Evolutionary conservation across 2,113 vertebrate genomes (phyloP), one percentile per base, ranked within the genome.

Genomic region (Bos javanicus): DNA sequence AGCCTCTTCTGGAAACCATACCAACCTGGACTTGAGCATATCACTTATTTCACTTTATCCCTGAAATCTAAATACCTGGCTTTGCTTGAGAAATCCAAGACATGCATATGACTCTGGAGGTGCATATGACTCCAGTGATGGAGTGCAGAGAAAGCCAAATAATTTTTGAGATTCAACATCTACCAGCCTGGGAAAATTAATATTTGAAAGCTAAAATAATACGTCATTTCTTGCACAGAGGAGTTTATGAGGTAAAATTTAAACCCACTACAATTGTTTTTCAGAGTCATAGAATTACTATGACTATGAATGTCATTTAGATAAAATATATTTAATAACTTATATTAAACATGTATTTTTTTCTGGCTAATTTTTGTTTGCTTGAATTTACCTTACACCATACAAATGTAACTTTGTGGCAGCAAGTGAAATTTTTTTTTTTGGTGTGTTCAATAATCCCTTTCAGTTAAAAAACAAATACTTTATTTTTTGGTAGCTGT

Each of bases 281-380:
- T 85, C 64, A 78, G 76, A 92, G 91, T 87, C 54, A 87, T 4
- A 91, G 59, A 59, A 91, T 87, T 95, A 91, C 74, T 95, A 21
- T 60, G 50, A 54, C 78, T 90, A 85, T 43, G 83, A 93, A 76
- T 81, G 30, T 86, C 87, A 87, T 87, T 88, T 85, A 85, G 78
- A 81, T 85, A 46, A 64, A 90, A 76, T 56, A 85, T 85, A 84
- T 74, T 89, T 86, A 88, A 52, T 82, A 62, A 64, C 52, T 64
- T 91, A 4, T 80, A 88, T 83, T 46, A 85, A 52, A 71, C 21
- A 43, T 87, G 9, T 57, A 33, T 93, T 74, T 87, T 62, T 54
- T 39, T 25, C 83, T 95, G 52, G 11, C 23, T 33, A 76, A 30
- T 92, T 95, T 92, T 59, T 17, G 23, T 74, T 94, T 95, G 90